These are phyloP conservation scores for Ochlodes sylvanus DNA, from an alignment of 2,888 invertebrate genomes.

Conservation along the genomic window DNA sequence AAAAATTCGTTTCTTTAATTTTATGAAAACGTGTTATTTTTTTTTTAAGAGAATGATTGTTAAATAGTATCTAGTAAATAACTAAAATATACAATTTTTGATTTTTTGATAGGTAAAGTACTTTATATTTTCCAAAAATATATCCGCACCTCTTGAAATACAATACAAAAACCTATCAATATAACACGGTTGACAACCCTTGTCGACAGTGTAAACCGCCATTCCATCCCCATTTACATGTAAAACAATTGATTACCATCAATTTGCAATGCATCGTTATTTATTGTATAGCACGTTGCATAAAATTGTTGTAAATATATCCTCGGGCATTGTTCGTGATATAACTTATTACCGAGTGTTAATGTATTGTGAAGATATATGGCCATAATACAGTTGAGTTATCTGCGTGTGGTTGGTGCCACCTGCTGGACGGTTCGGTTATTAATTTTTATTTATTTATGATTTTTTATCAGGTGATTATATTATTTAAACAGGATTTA, in stretches of 20 bases:
- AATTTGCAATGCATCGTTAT: slow-evolving; percentile 52
- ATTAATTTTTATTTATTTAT: slow-evolving; percentile 12
- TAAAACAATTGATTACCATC: slow-evolving; percentile 60
- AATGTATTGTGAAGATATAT: slow-evolving; percentile 25
- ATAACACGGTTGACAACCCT: no score
- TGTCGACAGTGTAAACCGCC: slow-evolving; percentile 41
- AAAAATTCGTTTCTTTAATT: no score
- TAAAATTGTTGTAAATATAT: slow-evolving; percentile 38
- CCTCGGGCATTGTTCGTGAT: slow-evolving; percentile 34
- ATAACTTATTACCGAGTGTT: slow-evolving; percentile 28
- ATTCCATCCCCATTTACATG: slow-evolving; percentile 64
- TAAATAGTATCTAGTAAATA: no score
- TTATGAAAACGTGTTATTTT: no score
- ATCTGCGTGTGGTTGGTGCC: slow-evolving; percentile 5
- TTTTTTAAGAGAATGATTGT: no score
- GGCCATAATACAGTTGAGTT: slow-evolving; percentile 13
- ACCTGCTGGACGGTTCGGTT: slow-evolving; percentile 5
- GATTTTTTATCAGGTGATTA: background rate
- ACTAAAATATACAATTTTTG: no score
- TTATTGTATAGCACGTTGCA: slow-evolving; percentile 53
- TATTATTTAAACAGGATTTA: no score
- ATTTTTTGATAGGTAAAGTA: no score
- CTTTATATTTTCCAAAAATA: no score
- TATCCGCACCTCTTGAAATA: no score
- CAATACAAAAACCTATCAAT: no score